These are phyloP conservation scores for Excalfactoria chinensis DNA, from an alignment of 2,113 vertebrate species.

Conservation along the genomic window DNA sequence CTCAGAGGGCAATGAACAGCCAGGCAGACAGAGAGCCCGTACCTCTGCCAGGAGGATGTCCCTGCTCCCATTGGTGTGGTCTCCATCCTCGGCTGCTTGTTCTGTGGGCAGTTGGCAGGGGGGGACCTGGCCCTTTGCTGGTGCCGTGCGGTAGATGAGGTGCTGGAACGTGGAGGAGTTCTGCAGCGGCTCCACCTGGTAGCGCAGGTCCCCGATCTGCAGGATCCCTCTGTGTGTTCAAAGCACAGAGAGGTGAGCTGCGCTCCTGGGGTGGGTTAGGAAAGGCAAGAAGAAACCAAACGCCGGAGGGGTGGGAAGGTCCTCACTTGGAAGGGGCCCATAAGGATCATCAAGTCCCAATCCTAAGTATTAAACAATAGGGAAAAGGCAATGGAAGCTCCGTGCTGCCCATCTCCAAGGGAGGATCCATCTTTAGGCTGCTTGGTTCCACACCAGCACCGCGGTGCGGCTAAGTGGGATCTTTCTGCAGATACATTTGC, in stretches of 20 bases:
- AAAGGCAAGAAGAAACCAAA: neutral
- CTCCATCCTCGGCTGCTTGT: fast-evolving
- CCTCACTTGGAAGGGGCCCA: too few relatives aligned
- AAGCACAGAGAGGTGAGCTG: neutral
- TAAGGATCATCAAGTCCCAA: too few relatives aligned
- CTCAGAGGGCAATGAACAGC: neutral
- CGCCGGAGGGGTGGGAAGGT: neutral
- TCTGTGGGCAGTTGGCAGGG: neutral
- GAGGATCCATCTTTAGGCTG: neutral
- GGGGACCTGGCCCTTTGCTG: fast-evolving
- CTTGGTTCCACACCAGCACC: too few relatives aligned
- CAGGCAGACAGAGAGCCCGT: neutral
- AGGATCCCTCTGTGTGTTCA: neutral
- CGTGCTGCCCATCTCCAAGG: fast-evolving
- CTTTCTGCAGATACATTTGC: neutral
- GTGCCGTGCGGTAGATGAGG: neutral
- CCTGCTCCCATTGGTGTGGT: fast-evolving
- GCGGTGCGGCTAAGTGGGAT: too few relatives aligned
- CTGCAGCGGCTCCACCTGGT: neutral
- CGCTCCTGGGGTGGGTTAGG: neutral
- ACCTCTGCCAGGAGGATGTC: neutral
- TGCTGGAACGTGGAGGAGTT: neutral
- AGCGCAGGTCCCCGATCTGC: neutral
- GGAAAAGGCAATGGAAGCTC: neutral
- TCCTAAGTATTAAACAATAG: too few relatives aligned